Percentiles rank a stretch among this genome's conserved stretches.
These are phyloP conservation scores for Podarcis raffonei DNA, from an alignment of 2,113 vertebrate genomes.

Conservation along the genomic window DNA sequence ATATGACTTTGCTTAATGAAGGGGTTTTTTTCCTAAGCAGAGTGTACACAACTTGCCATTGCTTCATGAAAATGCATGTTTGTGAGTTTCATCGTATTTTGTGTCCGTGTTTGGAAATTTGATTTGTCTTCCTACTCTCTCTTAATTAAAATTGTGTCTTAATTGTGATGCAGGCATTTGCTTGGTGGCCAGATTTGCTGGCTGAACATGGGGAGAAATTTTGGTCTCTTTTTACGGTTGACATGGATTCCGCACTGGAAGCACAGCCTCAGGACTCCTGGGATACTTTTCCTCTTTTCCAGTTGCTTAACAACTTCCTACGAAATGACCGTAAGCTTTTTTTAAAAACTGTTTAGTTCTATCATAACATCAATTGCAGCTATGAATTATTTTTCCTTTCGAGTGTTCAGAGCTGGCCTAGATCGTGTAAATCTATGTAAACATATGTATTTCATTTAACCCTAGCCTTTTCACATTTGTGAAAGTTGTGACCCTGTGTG, in stretches of 20 bases:
- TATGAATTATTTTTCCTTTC: neutral
- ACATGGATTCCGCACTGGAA: constrained; percentile 90
- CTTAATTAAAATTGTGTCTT: constrained; percentile 24
- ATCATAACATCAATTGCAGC: too few relatives aligned
- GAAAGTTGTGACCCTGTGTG: neutral
- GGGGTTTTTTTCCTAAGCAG: neutral
- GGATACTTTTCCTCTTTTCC: constrained; percentile 96
- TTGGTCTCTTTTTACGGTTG: constrained; percentile 88
- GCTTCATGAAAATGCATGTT: constrained; percentile 15
- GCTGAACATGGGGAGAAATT: constrained; percentile 94
- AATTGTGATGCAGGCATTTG: constrained; percentile 83
- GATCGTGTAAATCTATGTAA: neutral
- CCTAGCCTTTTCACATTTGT: neutral
- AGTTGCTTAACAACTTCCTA: constrained; percentile 94
- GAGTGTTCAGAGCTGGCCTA: neutral
- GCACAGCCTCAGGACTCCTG: constrained; percentile 91
- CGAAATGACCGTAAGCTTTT: constrained; percentile 86
- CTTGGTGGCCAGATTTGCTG: constrained; percentile 93
- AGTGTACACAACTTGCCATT: neutral
- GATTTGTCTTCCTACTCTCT: neutral
- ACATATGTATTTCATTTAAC: neutral
- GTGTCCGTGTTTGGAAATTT: neutral
- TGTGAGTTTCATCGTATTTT: neutral
- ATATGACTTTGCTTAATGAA: neutral
- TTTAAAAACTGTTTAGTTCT: neutral